Evolutionary conservation across 2,113 vertebrate genomes (phyloP).

Genomic region (Calidris pugnax): DNA sequence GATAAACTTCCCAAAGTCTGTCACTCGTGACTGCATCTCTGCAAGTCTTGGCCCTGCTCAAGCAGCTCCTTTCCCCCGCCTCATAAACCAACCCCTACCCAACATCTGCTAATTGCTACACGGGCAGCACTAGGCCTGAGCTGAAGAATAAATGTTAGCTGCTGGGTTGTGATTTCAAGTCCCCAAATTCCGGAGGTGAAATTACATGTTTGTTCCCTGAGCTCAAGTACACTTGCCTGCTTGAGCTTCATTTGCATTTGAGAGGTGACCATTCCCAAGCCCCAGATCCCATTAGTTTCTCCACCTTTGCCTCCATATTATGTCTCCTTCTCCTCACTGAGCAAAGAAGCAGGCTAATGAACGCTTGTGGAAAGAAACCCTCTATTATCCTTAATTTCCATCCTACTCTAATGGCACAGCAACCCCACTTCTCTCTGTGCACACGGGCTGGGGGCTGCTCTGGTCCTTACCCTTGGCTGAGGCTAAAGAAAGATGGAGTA

Average conservation of each 20-base stretch:
- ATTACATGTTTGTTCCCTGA: background rate
- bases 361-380: background rate
- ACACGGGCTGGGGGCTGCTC: fast-evolving
- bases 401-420: background rate
- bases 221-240: background rate
- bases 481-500: background rate
- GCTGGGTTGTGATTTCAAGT: background rate
- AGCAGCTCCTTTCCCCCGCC: background rate
- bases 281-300: background rate
- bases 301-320: background rate
- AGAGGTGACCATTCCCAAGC: background rate
- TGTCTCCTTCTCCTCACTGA: background rate
- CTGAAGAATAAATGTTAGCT: background rate
- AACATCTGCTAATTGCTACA: background rate
- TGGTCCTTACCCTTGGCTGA: background rate
- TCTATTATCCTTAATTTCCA: background rate
- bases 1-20: background rate
- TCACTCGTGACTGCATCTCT: fast-evolving
- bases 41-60: background rate
- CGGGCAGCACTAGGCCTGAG: background rate
- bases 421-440: background rate
- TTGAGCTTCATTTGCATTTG: background rate
- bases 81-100: fast-evolving
- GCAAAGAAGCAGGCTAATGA: background rate
- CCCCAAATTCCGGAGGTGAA: background rate